Base-by-base conservation (phyloP, 2,797 vertebrate genomes). In the Lepilemur ruficaudatus region DNA sequence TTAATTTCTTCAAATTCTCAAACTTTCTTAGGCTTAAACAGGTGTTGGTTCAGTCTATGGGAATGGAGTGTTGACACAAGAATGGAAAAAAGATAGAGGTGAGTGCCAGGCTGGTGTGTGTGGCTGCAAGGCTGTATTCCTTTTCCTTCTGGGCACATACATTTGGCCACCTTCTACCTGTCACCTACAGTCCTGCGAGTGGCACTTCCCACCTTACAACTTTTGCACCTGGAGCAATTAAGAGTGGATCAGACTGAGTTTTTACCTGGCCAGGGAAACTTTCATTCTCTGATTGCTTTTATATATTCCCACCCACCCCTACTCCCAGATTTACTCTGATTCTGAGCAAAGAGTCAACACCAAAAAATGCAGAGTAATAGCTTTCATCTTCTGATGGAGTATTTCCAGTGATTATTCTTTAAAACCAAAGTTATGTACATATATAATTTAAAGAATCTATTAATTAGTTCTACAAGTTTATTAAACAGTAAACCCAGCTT, bases 1-100 rank as follows among this genome's bases (percentile, higher is more conserved):
- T 97, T 87, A 78, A 73, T 88, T 96, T 94, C 69, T 87, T 94
- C 80, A 94, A 84, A 81, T 97, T 95, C 83, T 57, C 75, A 70
- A 89, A 94, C 48, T 94, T 94, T 94, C 46, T 89, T 59, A 18
- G 38, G n/a, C 20, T 94, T 91, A 76, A 52, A 95, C 69, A 91
- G 70, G 59, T 96, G 57, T 89, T 86, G 65, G n/a, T 61, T 94
- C 41, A 89, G 11, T 83, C 55, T 67, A 73, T 85, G 23, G 72
- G 55, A 92, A 92, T 78, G 67, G 69, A 88, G 7, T 69, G 22
- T 76, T 95, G 93, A 76, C 65, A 59, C 2, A 59, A 50, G 61
- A 93, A 90, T 57, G 35, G 50, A 81, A 91, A 83, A 61, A 50
- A 30, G 15, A 0, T 30, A 43, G 69, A 13, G n/a, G 1, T 46